A percentile compares a stretch with the other conserved stretches of the same genome.
Conservation (phyloP, 2,797 vertebrate genomes). For the Ctenopoma multispine region DNA sequence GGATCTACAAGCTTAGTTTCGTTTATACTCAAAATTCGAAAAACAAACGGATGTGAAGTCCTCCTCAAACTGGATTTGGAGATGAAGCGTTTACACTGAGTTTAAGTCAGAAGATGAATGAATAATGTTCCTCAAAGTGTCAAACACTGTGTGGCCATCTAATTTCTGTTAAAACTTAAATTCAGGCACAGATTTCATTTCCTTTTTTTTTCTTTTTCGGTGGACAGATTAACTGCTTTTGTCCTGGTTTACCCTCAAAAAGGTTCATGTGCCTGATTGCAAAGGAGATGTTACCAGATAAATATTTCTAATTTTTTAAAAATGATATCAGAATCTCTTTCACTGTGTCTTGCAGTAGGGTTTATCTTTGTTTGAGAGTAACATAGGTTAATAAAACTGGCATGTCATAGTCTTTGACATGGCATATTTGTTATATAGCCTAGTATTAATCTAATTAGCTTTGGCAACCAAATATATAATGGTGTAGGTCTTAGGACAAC, state of each 20-base stretch:
- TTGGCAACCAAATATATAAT: conserved; percentile 57
- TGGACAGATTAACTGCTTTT: conserved; percentile 14
- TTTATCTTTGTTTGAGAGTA: conserved; percentile 34
- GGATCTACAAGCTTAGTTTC: conserved; percentile 18
- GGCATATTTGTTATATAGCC: conserved; percentile 31
- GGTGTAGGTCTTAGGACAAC: conserved; percentile 39
- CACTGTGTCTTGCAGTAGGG: conserved; percentile 15
- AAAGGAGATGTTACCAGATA: conserved; percentile 25
- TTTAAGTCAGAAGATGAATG: background rate
- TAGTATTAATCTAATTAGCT: conserved; percentile 37
- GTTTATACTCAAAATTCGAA: background rate
- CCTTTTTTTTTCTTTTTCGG: background rate
- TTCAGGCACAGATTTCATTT: conserved; percentile 3
- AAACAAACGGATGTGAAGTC: background rate
- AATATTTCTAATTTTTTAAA: conserved; percentile 20
- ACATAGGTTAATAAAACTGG: conserved; percentile 34
- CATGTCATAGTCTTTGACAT: conserved; percentile 39
- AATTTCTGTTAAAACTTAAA: conserved; percentile 9
- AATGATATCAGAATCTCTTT: conserved; percentile 28
- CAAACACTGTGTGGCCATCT: conserved; percentile 26
- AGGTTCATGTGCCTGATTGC: conserved; percentile 6
- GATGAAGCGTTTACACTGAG: conserved; percentile 16
- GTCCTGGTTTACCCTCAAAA: conserved; percentile 16
- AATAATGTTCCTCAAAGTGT: conserved; percentile 15
- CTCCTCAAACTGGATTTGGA: conserved; percentile 16